Base-by-base conservation (phyloP, 2,888 invertebrate species). In the Trissolcus japonicus region DNA sequence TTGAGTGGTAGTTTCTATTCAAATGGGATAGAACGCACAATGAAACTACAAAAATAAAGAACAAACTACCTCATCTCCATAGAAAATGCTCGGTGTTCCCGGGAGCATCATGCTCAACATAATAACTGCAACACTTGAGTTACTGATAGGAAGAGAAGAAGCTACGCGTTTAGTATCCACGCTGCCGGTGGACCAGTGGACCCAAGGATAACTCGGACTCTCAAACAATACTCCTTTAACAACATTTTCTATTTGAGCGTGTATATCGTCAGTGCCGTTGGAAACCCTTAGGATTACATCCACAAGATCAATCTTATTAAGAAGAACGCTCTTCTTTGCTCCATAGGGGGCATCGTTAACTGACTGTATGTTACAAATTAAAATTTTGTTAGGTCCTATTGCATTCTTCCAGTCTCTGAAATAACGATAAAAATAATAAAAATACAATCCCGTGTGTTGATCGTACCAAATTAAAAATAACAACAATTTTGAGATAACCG, bases 41-140 rank as follows among this genome's bases (percentile, higher is more conserved):
- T 35, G 2, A 6, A 35, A 35, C 53, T 53, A n/a, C 25, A 35
- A 43, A 35, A 35, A 35, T 35, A 11, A 35, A 9, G 1, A 46
- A 16, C 1, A 46, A 46, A 46, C 46, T 19, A 97, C 93, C 91
- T 98, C 97, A 88, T 98, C 97, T 0, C 97, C 97, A 88, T 98
- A 98, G 89, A 97, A 96, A 82, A 97, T 93, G 81, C 93, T 95
- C 0, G 96, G 93, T 0, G 96, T 95, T 3, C 95, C 98, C 0
- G 97, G 97, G 46, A 98, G 90, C 90, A 95, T 93, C 86, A 97
- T 90, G 84, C 95, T 93, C 82, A 98, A 90, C 79, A 96, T 90
- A 1, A 92, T 91, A 4, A 93, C 91, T 1, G 94, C 94, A 53
- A 94, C 89, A 21, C 94, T 94, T 21, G 93, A 93, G 82, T 95